A percentile compares a stretch with the other conserved stretches of the same genome.
Conservation (phyloP, 2,113 vertebrate species). For the Brevimyrus niger region DNA sequence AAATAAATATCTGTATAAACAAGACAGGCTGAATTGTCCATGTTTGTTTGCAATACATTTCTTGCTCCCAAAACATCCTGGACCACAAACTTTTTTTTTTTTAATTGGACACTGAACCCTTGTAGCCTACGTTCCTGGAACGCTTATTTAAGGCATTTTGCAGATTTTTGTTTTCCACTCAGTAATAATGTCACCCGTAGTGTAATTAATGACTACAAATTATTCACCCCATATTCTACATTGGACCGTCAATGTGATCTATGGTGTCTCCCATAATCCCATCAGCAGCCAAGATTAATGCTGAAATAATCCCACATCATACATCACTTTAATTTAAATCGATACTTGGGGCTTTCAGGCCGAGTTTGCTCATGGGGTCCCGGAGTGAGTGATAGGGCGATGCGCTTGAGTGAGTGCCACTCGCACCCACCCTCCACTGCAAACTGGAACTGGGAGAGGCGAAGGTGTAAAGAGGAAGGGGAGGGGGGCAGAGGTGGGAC, state of each 20-base stretch:
- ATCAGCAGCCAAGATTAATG: slow-evolving; percentile 39
- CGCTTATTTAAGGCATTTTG: not conserved
- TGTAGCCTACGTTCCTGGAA: not conserved
- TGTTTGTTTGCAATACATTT: not conserved
- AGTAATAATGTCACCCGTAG: not conserved
- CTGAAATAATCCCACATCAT: slow-evolving; percentile 36
- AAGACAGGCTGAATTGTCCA: not conserved
- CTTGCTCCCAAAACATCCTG: not conserved
- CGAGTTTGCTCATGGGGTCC: not conserved
- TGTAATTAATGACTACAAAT: not conserved
- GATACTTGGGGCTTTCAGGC: slow-evolving; percentile 26
- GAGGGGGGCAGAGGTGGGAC: not conserved
- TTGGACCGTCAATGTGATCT: slow-evolving; percentile 37
- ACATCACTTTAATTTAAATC: slow-evolving; percentile 43
- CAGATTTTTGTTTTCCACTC: not conserved
- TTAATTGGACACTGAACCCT: not conserved
- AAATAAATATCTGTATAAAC: slow-evolving; percentile 5
- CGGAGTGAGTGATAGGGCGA: not conserved
- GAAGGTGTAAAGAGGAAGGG: not conserved
- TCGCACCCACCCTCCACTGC: not conserved
- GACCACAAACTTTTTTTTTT: not conserved
- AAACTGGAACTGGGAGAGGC: not conserved
- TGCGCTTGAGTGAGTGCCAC: not conserved
- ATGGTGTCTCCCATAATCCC: slow-evolving; percentile 31
- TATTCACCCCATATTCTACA: not conserved